Conservation (phyloP, 2,113 vertebrate genomes). For the Butastur rufipennis region DNA sequence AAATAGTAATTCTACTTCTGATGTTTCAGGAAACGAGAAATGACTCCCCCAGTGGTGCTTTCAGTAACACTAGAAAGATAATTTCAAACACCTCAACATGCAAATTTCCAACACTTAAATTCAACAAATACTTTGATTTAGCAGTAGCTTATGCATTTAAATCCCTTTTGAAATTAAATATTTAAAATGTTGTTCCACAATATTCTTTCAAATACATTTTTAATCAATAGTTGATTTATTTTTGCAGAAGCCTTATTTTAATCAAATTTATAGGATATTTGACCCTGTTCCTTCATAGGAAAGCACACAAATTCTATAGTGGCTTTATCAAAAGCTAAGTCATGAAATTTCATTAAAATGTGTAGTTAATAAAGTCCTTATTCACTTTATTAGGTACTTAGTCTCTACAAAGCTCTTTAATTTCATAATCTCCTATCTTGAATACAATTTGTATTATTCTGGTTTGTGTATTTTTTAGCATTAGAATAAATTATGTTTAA, state of each 20-base stretch:
- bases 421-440: not conserved
- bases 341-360: not conserved
- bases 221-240: not conserved
- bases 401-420: not conserved
- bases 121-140: constrained; percentile 28
- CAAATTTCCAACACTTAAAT: constrained; percentile 20
- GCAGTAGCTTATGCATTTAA: not conserved
- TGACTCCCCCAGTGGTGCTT: not conserved
- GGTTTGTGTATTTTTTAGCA: not conserved
- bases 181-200: not conserved
- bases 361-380: not conserved
- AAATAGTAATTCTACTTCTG: constrained; percentile 30
- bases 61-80: constrained; percentile 16
- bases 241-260: not conserved
- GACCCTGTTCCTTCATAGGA: not conserved
- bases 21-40: constrained; percentile 51
- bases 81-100: constrained; percentile 28
- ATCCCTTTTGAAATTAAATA: constrained; percentile 20
- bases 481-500: not conserved
- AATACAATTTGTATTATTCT: not conserved
- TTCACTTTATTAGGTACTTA: not conserved
- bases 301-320: not conserved
- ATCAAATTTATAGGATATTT: not conserved
- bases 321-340: not conserved
- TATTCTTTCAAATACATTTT: not conserved